A percentile compares a stretch with the other conserved stretches of the same genome.
Evolutionary conservation across 2,113 vertebrate genomes (phyloP).

Genomic region (human (Homo sapiens)): DNA sequence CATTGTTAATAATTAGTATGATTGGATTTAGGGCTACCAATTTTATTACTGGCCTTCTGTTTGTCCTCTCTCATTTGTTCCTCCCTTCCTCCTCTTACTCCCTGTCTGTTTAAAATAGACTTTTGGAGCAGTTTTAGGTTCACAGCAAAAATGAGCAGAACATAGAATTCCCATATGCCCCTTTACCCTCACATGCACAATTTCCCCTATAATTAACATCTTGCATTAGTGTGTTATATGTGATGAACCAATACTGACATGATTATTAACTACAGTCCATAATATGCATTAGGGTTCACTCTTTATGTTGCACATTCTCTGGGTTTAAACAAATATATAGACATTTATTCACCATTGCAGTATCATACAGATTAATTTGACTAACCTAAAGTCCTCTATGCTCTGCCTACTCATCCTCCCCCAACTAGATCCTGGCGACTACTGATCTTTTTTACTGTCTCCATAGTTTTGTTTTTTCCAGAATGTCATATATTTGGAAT

Average conservation of each 20-base stretch:
- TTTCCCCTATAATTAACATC: background rate
- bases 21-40: background rate
- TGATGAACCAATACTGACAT: background rate
- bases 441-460: background rate
- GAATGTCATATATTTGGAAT: background rate
- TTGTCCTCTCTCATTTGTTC: background rate
- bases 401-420: background rate
- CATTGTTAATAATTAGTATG: background rate
- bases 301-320: background rate
- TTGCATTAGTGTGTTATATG: background rate
- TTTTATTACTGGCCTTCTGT: background rate
- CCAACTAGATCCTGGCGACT: background rate
- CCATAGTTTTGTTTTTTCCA: background rate
- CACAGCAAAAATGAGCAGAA: background rate
- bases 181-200: background rate
- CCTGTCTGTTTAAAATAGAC: background rate
- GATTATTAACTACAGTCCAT: background rate
- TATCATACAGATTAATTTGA: background rate
- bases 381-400: background rate
- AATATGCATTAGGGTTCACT: background rate
- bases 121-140: background rate
- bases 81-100: background rate
- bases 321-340: background rate
- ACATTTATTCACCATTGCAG: background rate
- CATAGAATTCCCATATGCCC: background rate